Evolutionary conservation across 2,113 vertebrate genomes (phyloP).

Genomic region (Delphinus delphis): DNA sequence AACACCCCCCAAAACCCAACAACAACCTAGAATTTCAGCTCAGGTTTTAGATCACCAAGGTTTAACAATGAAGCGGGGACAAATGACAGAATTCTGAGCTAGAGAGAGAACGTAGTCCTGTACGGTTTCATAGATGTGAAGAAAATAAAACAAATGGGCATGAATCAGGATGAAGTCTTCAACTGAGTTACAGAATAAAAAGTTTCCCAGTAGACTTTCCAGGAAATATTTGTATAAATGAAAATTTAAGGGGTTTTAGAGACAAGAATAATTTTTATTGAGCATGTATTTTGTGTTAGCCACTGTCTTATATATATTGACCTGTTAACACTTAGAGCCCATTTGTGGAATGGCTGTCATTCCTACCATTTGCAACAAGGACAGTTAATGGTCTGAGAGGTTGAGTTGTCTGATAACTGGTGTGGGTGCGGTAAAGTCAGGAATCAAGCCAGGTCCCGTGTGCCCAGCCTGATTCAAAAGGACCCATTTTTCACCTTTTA

Average conservation of each 20-base stretch:
- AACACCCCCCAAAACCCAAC: fast-evolving
- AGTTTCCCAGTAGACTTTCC: too few relatives aligned
- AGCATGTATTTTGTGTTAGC: background rate
- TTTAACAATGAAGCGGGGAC: background rate
- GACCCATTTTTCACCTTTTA: background rate
- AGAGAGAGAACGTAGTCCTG: background rate
- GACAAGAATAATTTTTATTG: background rate
- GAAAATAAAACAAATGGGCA: background rate
- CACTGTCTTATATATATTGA: background rate
- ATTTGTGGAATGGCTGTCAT: fast-evolving
- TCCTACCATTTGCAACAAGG: too few relatives aligned
- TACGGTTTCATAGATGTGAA: fast-evolving
- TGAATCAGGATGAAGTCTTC: background rate
- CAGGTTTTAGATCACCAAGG: background rate
- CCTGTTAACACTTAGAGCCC: too few relatives aligned
- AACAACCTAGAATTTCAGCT: background rate
- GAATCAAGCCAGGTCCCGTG: too few relatives aligned
- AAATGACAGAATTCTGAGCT: background rate
- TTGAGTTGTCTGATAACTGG: background rate
- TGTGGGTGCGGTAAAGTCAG: background rate
- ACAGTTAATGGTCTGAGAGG: background rate
- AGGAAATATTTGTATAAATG: background rate
- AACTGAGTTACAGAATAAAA: background rate
- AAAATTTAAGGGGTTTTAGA: background rate
- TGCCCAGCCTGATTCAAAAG: background rate